These are phyloP conservation scores for Rhynchopsitta pachyrhyncha DNA, from an alignment of 2,113 vertebrate genomes.

Conservation along the genomic window DNA sequence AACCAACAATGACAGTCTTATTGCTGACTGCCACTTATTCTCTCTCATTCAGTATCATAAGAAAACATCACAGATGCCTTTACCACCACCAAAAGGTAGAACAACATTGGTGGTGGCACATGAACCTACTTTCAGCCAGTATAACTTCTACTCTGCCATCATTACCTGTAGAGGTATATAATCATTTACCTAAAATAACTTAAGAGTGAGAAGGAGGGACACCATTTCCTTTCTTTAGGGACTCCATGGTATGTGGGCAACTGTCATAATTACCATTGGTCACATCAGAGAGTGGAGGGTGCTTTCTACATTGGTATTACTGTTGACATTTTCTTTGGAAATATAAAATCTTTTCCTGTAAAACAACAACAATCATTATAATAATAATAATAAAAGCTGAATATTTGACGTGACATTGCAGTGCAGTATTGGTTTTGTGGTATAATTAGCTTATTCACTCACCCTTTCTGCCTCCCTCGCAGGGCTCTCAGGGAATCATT, in stretches of 20 bases:
- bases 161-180: background rate
- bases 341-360: background rate
- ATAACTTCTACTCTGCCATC: background rate
- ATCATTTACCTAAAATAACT: background rate
- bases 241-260: background rate
- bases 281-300: background rate
- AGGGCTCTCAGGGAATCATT: background rate
- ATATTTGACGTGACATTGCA: background rate
- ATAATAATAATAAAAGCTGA: background rate
- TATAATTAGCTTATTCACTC: background rate
- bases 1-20: background rate
- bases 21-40: background rate
- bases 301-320: background rate
- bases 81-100: background rate
- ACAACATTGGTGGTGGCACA: background rate
- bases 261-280: background rate
- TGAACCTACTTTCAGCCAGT: background rate
- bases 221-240: background rate
- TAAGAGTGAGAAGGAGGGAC: background rate
- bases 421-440: background rate
- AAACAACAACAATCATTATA: background rate
- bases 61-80: background rate
- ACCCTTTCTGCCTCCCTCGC: accelerated
- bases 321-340: background rate
- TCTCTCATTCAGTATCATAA: background rate